Percentiles rank a stretch among this genome's conserved stretches.
Conservation (phyloP, 2,113 vertebrate species). For the Lanius ludovicianus region DNA sequence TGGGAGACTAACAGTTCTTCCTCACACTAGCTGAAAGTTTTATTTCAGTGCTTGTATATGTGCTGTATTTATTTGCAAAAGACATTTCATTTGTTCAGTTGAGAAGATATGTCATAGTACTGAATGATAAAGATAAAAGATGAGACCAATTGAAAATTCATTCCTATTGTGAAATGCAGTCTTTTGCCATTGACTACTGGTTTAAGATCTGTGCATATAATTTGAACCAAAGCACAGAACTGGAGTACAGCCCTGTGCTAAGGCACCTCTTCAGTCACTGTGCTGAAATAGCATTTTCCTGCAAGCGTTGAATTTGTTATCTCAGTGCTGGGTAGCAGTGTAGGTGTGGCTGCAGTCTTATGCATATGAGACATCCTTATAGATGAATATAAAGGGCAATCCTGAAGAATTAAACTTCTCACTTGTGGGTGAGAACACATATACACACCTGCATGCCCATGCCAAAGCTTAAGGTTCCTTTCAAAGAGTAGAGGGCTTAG, state of each 20-base stretch:
- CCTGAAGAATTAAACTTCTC: background rate
- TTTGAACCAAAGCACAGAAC: background rate
- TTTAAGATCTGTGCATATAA: background rate
- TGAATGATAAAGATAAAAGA: background rate
- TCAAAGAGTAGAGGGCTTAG: background rate
- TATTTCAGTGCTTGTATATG: background rate
- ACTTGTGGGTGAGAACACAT: background rate
- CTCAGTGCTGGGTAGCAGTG: background rate
- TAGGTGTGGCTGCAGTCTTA: background rate
- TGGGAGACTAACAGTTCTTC: background rate
- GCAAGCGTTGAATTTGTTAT: background rate
- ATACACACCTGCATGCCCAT: fast-evolving
- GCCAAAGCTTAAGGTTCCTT: background rate
- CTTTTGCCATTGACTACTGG: background rate
- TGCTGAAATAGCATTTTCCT: background rate
- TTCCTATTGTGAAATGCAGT: background rate
- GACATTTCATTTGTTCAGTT: background rate
- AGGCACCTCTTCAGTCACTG: background rate
- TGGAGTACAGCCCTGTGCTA: background rate
- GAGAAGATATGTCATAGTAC: background rate
- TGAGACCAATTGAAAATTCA: background rate
- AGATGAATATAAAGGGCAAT: background rate
- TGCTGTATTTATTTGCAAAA: background rate
- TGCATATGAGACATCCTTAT: background rate
- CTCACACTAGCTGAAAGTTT: background rate